Conservation (phyloP, 2,797 vertebrate genomes). For the Salmo trutta region DNA sequence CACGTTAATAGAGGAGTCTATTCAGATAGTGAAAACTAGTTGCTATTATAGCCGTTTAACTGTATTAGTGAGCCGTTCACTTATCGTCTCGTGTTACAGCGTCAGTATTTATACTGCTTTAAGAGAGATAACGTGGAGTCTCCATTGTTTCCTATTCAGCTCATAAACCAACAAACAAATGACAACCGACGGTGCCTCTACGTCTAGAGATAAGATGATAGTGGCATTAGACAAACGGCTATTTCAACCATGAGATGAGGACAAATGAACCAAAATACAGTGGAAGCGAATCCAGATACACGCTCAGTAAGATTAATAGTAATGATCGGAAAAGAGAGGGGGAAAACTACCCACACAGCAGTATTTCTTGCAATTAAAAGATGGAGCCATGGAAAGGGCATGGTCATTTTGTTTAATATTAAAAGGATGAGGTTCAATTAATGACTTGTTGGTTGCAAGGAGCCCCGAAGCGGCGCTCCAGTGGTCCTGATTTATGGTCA, state of each 20-base stretch:
- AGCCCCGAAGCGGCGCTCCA: conserved; percentile 6
- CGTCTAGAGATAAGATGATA: conserved; percentile 13
- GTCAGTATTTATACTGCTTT: no score
- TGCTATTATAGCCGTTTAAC: no score
- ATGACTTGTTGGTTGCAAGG: conserved; percentile 24
- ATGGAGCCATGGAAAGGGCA: conserved; percentile 30
- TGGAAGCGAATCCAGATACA: conserved; percentile 24
- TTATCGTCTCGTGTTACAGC: no score
- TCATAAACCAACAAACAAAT: not conserved
- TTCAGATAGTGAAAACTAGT: no score
- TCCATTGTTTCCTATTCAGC: not conserved
- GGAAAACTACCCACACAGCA: conserved; percentile 29
- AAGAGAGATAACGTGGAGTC: not conserved
- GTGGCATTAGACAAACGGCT: conserved; percentile 23
- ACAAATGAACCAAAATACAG: conserved; percentile 51
- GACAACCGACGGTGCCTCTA: not conserved
- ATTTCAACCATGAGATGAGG: conserved; percentile 23
- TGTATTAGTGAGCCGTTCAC: no score
- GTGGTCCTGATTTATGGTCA: conserved; percentile 39
- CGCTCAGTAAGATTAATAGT: conserved; percentile 47
- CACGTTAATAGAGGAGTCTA: no score
- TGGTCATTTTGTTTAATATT: conserved; percentile 39
- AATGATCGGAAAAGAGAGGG: conserved; percentile 38
- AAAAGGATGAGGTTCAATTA: conserved; percentile 45
- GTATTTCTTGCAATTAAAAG: conserved; percentile 52